A percentile compares a stretch with the other conserved stretches of the same genome.
phyloP scores from a whole-genome alignment of 2,113 vertebrate genomes.

The Ptyas mucosa region DNA sequence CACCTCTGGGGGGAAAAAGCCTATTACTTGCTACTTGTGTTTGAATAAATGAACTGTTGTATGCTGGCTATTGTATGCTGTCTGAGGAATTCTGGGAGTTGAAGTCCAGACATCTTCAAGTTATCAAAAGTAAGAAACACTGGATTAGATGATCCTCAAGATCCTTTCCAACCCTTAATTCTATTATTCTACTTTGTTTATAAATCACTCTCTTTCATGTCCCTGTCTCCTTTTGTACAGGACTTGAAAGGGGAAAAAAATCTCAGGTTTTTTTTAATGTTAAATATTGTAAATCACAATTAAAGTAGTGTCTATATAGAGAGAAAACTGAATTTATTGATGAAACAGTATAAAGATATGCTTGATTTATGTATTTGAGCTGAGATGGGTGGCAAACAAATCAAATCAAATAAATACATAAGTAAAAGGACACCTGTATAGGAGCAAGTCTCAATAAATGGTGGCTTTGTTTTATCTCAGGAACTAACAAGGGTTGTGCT shows the following conservation, averaged over 20 bases:
- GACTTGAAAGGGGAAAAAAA: neutral
- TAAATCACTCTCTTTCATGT: neutral
- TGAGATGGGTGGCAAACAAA: neutral
- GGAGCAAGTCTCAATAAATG: neutral
- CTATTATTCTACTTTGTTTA: neutral
- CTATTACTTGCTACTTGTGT: neutral
- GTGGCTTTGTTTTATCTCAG: neutral
- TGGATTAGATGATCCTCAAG: neutral
- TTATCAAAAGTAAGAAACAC: neutral
- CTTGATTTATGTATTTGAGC: neutral
- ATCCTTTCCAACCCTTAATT: neutral
- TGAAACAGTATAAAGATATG: neutral
- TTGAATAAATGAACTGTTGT: neutral
- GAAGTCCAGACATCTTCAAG: neutral
- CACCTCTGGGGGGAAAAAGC: accelerated
- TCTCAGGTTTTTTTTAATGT: neutral
- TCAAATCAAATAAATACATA: neutral
- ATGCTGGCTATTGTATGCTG: neutral
- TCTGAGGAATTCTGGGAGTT: neutral
- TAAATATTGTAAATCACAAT: neutral
- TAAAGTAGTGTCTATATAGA: neutral
- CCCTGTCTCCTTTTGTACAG: neutral
- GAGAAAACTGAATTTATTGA: neutral
- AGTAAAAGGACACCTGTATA: neutral
- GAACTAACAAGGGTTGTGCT: neutral